These are phyloP conservation scores for Notarius quadriscutis DNA, from an alignment of 2,113 vertebrate species.

Conservation along the genomic window DNA sequence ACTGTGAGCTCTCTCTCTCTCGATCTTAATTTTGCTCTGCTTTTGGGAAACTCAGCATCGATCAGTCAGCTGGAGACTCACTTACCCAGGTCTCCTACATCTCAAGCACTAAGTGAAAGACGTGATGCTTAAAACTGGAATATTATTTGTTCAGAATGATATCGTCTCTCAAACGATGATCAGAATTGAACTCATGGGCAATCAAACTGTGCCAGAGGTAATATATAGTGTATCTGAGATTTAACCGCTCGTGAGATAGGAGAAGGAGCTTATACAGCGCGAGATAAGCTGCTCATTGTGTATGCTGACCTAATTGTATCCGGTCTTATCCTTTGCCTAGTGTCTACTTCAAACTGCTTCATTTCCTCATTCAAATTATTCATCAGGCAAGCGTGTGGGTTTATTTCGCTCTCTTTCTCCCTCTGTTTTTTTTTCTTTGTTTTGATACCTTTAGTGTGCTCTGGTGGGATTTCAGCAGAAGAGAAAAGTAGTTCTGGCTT, in stretches of 20 bases:
- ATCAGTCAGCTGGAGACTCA: background rate
- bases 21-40: background rate
- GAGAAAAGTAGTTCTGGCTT: slow-evolving; percentile 69
- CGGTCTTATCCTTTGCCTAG: slow-evolving; percentile 74
- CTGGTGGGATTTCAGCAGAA: slow-evolving; percentile 77
- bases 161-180: background rate
- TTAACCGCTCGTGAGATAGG: slow-evolving; percentile 5
- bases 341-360: slow-evolving; percentile 74
- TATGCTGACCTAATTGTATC: slow-evolving; percentile 79
- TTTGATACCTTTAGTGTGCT: slow-evolving; percentile 80
- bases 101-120: background rate
- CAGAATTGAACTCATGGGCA: slow-evolving; percentile 23
- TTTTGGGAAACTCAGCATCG: background rate
- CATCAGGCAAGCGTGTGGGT: slow-evolving; percentile 72
- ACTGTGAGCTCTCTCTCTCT: background rate
- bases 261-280: slow-evolving; percentile 1
- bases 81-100: background rate
- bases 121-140: background rate
- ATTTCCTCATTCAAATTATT: slow-evolving; percentile 81
- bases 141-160: background rate
- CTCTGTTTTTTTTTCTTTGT: slow-evolving; percentile 67
- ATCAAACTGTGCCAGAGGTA: slow-evolving; percentile 5
- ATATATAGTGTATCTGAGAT: slow-evolving; percentile 15
- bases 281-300: slow-evolving; percentile 51
- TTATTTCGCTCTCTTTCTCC: slow-evolving; percentile 74